These are phyloP conservation scores for Paracanthobrama guichenoti DNA, from an alignment of 2,113 vertebrate genomes.

Conservation along the genomic window DNA sequence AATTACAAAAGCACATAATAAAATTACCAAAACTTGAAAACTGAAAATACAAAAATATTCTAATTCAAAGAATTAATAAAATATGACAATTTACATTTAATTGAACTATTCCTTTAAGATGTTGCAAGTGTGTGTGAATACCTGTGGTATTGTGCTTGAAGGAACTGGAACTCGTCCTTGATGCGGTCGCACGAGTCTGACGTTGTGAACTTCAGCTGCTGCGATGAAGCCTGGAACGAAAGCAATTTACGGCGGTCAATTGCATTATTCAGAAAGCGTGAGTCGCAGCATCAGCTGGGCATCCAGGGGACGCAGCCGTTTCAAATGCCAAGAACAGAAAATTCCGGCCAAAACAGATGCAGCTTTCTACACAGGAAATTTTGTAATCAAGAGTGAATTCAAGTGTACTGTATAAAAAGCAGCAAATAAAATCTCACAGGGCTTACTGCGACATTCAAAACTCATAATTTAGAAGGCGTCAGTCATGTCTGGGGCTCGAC, in stretches of 20 bases:
- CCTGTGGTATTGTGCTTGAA: constrained; percentile 99
- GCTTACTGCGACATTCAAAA: constrained; percentile 28
- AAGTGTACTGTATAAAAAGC: constrained; percentile 3
- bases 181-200: constrained; percentile 98
- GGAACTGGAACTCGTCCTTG: constrained; percentile 98
- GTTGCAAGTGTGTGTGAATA: constrained; percentile 46
- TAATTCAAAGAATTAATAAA: neutral
- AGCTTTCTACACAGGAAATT: neutral
- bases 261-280: constrained; percentile 17
- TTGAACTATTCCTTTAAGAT: neutral
- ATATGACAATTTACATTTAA: too few species aligned
- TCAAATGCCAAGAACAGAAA: neutral
- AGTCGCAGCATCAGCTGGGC: constrained; percentile 22
- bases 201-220: constrained; percentile 97
- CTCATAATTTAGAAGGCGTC: constrained; percentile 27
- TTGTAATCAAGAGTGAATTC: constrained; percentile 30
- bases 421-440: constrained; percentile 9
- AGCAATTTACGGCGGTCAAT: constrained; percentile 46
- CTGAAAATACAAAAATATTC: neutral
- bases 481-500: constrained; percentile 26
- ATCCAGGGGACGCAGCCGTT: neutral
- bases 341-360: neutral
- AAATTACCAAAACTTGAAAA: neutral
- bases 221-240: constrained; percentile 81
- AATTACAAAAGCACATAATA: too few species aligned